Evolutionary conservation across 1,140 invertebrate species (phyloP), one percentile per base, ranked within the genome.

Genomic region (Brachionus sp.): DNA sequence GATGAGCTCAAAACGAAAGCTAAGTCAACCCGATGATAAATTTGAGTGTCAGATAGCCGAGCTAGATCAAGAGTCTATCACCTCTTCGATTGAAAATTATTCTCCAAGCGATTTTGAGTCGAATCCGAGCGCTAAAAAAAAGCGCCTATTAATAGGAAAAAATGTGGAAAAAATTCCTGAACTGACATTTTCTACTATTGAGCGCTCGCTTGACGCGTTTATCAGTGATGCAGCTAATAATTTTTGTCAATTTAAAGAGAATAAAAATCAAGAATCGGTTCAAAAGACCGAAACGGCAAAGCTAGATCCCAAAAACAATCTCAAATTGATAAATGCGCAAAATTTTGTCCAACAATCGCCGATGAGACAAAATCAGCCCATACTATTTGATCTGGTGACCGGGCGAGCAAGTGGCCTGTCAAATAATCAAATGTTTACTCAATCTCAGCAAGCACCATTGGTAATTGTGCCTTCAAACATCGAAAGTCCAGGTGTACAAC

Each of bases 111-210:
- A 73, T 16, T 3, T 44, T 25, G 16, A 46, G 9, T 12, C 44
- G 29, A 25, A n/a, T 75, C 0, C 42, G 29, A 75, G 3, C 3
- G 23, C 19, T 19, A 75, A 75, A 29, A 75, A 75, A 39, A 75
- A 39, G 29, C 37, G 42, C 19, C 25, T 75, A 12, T 19, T 75
- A 19, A 75, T 75, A 23, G 70, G 70, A 2, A 75, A 75, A 75
- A 75, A 75, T 75, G 70, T 75, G 19, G 70, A 75, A 29, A 75
- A 75, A 46, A n/a, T 46, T 19, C 70, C 70, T 25, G 70, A 75
- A 29, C 12, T 75, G 10, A 75, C 70, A 12, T 44, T 46, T 44
- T 75, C 70, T 12, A 75, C 39, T 0, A 75, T 75, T 46, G 70
- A 75, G 25, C 70, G 70, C 42, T 46, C 37, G 3, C 12, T 75